Base-by-base conservation (phyloP, 2,797 vertebrate species). In the Micromesistius poutassou region DNA sequence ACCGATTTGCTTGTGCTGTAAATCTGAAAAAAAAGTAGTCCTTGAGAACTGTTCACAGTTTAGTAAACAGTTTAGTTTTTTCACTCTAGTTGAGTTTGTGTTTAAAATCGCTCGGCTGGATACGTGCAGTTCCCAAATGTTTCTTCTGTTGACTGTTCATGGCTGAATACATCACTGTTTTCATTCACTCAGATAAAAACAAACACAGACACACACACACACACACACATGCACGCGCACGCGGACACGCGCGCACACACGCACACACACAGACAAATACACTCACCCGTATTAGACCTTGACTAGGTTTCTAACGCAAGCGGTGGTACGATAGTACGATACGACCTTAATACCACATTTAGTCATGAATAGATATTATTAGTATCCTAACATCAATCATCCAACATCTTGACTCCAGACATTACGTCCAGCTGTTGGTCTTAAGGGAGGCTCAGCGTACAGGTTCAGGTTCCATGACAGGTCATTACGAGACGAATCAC, bases 141-240 rank as follows among this genome's bases (percentile, higher is more conserved):
- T 62, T 25, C 22, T 25, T 62, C 55, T 62, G 55, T 25, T 62
- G 22, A 62, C 6, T 68, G 25, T 28, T 10, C 62, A 68, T 13
- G 62, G 62, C 25, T 68, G n/a, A 68, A 28, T 68, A 30, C 62
- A 68, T 28, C 62, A 68, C n/a, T 68, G n/a, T 68, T 68, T 68
- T n/a, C 62, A 28, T 68, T 68, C 62, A 28, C 62, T 12, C 28
- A 28, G 25, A 28, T 68, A 68, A 28, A 68, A 68, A 19, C 55
- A 25, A 8, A 28, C 55, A 66, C 55, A 66, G 6, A 25, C 55
- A 55, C 50, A 55, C 22, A n/a, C 19, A n/a, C 22, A 55, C 19
- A n/a, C 4, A 55, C 19, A 55, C 19, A n/a, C 50, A n/a, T 5
- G 19, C 46, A 50, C 46, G 19, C 14, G 19, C 46, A 50, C 13